Conservation (phyloP, 2,888 invertebrate genomes). For the Eilema depressum region DNA sequence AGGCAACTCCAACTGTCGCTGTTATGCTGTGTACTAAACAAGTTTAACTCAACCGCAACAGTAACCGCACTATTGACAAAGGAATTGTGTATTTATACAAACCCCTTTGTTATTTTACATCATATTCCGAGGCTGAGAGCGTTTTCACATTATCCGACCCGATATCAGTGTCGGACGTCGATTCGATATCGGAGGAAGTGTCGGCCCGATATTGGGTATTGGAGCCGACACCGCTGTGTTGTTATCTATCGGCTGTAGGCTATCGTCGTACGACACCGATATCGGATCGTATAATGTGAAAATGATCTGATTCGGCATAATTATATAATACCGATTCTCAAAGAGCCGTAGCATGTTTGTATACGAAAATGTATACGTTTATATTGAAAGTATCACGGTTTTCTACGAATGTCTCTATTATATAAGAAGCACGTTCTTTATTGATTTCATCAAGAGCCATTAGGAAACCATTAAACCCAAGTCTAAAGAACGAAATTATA, state of each 20-base stretch:
- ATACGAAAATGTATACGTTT: background rate
- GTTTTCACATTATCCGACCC: no score
- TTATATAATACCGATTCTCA: conserved; percentile 1
- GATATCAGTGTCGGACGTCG: no score
- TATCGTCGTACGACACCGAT: no score
- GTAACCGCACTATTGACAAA: conserved; percentile 8
- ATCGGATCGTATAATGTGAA: no score
- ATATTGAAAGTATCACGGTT: background rate
- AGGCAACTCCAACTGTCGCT: background rate
- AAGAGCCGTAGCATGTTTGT: background rate
- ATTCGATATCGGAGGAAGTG: no score
- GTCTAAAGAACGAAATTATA: background rate
- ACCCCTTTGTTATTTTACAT: conserved; percentile 5
- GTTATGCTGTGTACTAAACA: background rate
- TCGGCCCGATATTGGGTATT: no score
- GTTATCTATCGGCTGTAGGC: no score
- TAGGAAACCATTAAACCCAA: background rate
- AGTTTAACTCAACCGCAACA: background rate
- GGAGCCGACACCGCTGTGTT: no score
- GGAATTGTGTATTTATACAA: background rate
- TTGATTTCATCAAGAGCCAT: no score
- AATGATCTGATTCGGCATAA: no score
- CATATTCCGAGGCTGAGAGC: background rate
- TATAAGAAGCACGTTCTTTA: no score
- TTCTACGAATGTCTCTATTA: no score